Evolutionary conservation across 2,797 vertebrate genomes (phyloP).

Genomic region (Sebastes hopkinsi): DNA sequence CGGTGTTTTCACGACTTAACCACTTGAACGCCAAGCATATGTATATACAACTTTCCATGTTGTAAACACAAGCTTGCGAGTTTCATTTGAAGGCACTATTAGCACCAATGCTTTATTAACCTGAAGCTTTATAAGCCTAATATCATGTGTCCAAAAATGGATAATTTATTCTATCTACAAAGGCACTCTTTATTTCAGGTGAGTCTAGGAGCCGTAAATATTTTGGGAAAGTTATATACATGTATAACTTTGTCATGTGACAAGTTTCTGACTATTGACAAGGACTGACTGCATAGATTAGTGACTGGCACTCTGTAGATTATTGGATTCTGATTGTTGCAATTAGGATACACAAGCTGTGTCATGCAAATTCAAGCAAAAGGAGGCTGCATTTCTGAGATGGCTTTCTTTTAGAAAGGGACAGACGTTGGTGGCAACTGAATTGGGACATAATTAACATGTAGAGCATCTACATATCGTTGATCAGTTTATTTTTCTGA

Average conservation of each 20-base stretch:
- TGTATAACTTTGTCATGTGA: neutral
- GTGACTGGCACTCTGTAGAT: neutral
- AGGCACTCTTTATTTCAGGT: neutral
- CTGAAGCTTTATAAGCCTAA: neutral
- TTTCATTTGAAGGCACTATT: neutral
- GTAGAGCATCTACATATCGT: neutral
- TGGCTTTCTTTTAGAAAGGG: neutral
- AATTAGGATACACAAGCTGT: neutral
- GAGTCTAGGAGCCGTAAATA: neutral
- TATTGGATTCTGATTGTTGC: neutral
- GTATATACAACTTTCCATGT: neutral
- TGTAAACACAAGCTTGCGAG: neutral
- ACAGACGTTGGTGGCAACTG: neutral
- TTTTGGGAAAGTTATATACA: neutral
- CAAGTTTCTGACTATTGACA: neutral
- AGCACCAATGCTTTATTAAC: neutral
- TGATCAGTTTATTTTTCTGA: neutral
- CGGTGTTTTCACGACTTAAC: neutral
- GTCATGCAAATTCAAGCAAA: neutral
- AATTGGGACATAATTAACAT: neutral
- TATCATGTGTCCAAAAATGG: neutral
- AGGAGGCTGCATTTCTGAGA: neutral
- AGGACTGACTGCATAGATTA: neutral
- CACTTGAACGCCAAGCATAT: neutral
- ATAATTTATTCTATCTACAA: neutral